These are phyloP conservation scores for Nasonovia ribisnigri DNA, from an alignment of 2,888 invertebrate genomes.

Conservation along the genomic window DNA sequence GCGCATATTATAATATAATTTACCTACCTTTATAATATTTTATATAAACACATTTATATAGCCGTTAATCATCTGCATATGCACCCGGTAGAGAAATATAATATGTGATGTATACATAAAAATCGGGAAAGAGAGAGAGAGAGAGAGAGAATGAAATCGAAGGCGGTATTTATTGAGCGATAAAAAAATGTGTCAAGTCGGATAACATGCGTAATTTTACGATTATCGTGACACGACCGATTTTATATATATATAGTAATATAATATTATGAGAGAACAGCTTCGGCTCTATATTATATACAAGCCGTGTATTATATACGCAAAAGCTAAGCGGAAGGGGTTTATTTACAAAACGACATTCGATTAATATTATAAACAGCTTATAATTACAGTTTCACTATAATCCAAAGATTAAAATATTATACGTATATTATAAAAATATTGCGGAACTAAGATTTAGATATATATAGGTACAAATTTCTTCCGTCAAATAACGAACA, in stretches of 20 bases:
- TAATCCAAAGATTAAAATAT: background rate
- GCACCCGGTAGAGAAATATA: background rate
- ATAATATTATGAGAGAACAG: background rate
- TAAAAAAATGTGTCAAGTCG: constrained; percentile 46
- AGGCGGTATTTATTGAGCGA: constrained; percentile 56
- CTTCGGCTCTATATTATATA: background rate
- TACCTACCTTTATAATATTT: background rate
- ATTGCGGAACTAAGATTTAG: background rate
- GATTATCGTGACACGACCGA: constrained; percentile 53
- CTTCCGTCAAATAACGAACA: background rate
- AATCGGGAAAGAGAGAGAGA: constrained; percentile 14
- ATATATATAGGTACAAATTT: background rate
- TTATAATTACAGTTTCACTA: constrained; percentile 1
- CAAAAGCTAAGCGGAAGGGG: background rate
- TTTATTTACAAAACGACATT: constrained; percentile 4
- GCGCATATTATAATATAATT: background rate
- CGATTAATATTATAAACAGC: background rate
- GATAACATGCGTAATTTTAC: constrained; percentile 47
- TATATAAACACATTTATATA: background rate
- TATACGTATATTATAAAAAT: background rate
- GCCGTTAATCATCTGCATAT: constrained; percentile 41
- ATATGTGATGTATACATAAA: constrained; percentile 1
- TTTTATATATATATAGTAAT: background rate
- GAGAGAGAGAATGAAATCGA: background rate
- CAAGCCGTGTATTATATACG: background rate